Evolutionary conservation across 2,113 vertebrate species (phyloP).

Genomic region (Suncus etruscus): DNA sequence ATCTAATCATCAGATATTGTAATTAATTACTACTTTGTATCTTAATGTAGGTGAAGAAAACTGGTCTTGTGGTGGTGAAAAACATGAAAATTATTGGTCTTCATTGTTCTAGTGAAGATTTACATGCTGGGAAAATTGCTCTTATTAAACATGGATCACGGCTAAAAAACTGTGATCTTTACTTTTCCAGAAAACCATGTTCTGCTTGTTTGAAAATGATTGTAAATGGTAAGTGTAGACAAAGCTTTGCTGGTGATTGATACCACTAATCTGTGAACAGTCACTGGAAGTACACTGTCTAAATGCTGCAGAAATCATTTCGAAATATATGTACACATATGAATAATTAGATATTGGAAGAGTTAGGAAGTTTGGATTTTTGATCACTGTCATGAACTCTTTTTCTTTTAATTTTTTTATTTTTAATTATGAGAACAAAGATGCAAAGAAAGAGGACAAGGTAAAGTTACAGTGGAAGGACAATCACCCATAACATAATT

Average conservation of each 20-base stretch:
- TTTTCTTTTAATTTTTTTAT: no score
- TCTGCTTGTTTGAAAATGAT: constrained; percentile 98
- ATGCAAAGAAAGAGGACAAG: no score
- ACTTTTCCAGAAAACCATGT: constrained; percentile 97
- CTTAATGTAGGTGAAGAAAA: constrained; percentile 87
- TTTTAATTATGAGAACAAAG: no score
- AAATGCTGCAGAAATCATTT: constrained; percentile 17
- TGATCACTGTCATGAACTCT: no score
- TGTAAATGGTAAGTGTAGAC: constrained; percentile 92
- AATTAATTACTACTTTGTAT: constrained; percentile 72
- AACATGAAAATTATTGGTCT: constrained; percentile 93
- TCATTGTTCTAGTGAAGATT: constrained; percentile 93
- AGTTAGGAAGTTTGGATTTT: neutral
- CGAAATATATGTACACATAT: constrained; percentile 1
- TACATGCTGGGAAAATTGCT: constrained; percentile 97
- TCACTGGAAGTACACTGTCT: neutral
- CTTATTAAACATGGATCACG: constrained; percentile 92
- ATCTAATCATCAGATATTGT: constrained; percentile 1
- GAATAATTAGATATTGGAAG: constrained; percentile 12
- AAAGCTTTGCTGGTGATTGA: constrained; percentile 38
- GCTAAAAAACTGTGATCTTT: constrained; percentile 94
- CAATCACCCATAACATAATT: no score
- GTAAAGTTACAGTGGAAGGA: no score
- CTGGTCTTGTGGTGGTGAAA: constrained; percentile 95
- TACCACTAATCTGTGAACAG: constrained; percentile 38